A percentile compares a stretch with the other conserved stretches of the same genome.
Evolutionary conservation across 2,113 vertebrate species (phyloP).

Genomic region (Piaya cayana): DNA sequence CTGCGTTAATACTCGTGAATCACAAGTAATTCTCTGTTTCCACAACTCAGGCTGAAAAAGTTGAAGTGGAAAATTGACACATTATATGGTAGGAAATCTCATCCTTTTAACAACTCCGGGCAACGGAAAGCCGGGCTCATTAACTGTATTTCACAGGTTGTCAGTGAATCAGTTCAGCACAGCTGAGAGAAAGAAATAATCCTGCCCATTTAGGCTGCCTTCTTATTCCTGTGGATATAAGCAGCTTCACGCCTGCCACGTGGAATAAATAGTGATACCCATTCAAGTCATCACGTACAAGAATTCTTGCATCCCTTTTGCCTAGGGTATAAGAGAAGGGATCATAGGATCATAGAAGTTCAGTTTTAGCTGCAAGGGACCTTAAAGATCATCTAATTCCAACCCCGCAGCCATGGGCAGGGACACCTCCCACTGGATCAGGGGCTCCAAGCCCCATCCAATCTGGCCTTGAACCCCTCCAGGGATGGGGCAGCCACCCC

Average conservation of each 20-base stretch:
- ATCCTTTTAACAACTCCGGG: neutral
- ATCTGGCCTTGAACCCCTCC: too few species aligned
- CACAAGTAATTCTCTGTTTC: neutral
- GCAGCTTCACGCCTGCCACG: neutral
- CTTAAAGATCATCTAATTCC: too few species aligned
- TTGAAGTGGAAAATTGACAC: neutral
- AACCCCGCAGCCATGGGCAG: too few species aligned
- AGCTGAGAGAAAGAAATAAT: neutral
- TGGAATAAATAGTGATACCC: neutral
- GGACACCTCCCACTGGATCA: too few species aligned
- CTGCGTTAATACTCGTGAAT: neutral
- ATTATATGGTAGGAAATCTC: neutral
- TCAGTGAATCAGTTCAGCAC: neutral
- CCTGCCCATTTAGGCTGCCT: neutral
- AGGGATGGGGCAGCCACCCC: too few species aligned
- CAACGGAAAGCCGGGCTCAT: neutral
- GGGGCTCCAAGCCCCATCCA: too few species aligned
- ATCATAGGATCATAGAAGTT: too few species aligned
- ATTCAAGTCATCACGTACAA: neutral
- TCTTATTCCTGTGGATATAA: neutral
- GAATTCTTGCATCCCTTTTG: neutral
- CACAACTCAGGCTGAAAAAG: neutral
- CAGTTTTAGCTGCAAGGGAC: too few species aligned
- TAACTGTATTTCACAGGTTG: neutral
- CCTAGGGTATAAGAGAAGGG: neutral